phyloP scores from a whole-genome alignment of 2,888 invertebrate species.

The Ichneumoninae sp. region DNA sequence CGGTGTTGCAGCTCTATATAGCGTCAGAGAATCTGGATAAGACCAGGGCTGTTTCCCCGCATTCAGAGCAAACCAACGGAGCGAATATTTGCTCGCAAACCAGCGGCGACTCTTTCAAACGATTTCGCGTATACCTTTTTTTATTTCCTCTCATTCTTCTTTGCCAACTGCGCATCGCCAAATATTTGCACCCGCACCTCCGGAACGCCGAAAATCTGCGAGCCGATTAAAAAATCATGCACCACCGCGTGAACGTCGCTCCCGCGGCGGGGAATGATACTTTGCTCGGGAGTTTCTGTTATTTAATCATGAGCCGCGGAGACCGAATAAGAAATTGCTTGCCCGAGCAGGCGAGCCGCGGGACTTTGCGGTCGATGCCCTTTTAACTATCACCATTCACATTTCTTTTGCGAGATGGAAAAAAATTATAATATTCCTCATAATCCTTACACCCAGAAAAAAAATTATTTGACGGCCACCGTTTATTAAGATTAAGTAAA shows the following conservation, averaged over 20 bases:
- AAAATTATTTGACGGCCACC: no score
- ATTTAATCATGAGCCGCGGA: neutral
- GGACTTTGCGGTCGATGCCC: neutral
- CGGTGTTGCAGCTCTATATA: slow-evolving; percentile 24
- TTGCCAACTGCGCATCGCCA: neutral
- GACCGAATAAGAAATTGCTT: neutral
- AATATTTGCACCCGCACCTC: neutral
- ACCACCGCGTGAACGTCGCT: neutral
- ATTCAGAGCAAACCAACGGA: slow-evolving; percentile 36
- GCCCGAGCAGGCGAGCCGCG: neutral
- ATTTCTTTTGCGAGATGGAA: neutral
- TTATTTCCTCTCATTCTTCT: neutral
- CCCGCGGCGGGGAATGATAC: neutral
- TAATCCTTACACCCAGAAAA: no score
- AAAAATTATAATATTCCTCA: no score
- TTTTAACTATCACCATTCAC: neutral
- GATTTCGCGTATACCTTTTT: slow-evolving; percentile 22
- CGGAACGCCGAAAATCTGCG: neutral
- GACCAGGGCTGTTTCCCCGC: slow-evolving; percentile 34
- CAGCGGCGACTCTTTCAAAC: slow-evolving; percentile 37
- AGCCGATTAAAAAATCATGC: slow-evolving; percentile 9
- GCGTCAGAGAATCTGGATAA: slow-evolving; percentile 51
- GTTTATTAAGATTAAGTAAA: no score
- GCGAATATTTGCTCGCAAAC: slow-evolving; percentile 54
- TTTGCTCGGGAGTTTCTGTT: neutral